Base-by-base conservation (phyloP, 2,888 invertebrate species). In the Belgica antarctica region DNA sequence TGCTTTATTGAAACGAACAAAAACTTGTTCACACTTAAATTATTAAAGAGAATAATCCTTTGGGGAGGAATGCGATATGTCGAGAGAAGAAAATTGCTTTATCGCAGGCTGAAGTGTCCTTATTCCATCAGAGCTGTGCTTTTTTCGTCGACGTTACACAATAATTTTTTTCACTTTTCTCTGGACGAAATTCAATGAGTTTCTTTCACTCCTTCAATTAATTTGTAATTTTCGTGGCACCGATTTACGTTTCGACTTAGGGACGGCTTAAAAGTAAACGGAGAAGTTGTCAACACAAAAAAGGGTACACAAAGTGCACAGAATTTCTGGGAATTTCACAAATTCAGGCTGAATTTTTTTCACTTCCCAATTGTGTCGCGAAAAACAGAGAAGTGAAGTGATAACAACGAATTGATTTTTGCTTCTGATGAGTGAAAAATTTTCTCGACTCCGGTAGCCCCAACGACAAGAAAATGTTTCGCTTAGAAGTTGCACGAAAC, bases 401-500 rank as follows among this genome's bases (percentile, higher is more conserved):
- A 62, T 62, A 27, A 59, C 61, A 46, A 71, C 47, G 57, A 36
- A 57, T 59, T 72, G 68, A 34, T 70, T 63, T 57, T 72, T 57
- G 69, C 68, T 47, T 68, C 47, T 41, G 61, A 63, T 27, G 59
- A 22, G 59, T 7, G 59, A 59, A n/a, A 52, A 52, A 59, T 25
- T 59, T 59, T 59, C n/a, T 59, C 59, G 27, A 27, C 27, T 59
- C 27, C 2, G 15, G 63, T 65, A 71, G 36, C 15, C 31, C 27
- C 15, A 10, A 52, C 28, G 15, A n/a, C n/a, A n/a, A n/a, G n/a
- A n/a, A n/a, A n/a, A n/a, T n/a, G n/a, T n/a, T n/a, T 25, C 71
- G 77, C 76, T 76, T 76, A 75, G 74, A 76, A 75, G 47, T 73
- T 73, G 74, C 77, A 8, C 2, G 36, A 17, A 36, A 17, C 24